phyloP scores from a whole-genome alignment of 1,140 invertebrate species.

The Littorina saxatilis region DNA sequence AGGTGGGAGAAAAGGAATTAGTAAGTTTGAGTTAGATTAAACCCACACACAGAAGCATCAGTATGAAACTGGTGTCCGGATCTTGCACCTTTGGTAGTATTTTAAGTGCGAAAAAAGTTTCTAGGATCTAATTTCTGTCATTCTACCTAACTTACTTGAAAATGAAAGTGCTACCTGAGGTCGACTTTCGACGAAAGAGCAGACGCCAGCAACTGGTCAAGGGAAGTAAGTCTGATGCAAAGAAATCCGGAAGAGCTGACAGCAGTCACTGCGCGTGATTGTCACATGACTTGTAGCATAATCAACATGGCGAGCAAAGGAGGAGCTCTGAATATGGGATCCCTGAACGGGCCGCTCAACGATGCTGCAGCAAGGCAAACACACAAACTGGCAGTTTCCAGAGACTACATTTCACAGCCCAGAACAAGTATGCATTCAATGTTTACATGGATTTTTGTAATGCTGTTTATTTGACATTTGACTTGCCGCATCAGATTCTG shows the following conservation, averaged over 20 bases:
- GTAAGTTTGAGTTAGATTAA: too few species aligned
- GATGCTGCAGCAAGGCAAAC: slow-evolving; percentile 54
- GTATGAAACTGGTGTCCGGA: too few species aligned
- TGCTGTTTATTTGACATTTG: not conserved
- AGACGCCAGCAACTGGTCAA: not conserved
- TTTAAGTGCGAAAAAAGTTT: too few species aligned
- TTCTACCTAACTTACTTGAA: too few species aligned
- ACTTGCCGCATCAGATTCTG: not conserved
- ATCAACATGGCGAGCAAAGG: slow-evolving; percentile 62
- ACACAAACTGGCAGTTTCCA: slow-evolving; percentile 87
- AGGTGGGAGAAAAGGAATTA: too few species aligned
- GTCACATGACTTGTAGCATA: slow-evolving; percentile 55
- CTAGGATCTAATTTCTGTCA: too few species aligned
- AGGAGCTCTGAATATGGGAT: slow-evolving; percentile 57
- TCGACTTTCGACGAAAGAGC: too few species aligned
- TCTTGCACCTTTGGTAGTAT: too few species aligned
- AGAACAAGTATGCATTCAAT: slow-evolving; percentile 91
- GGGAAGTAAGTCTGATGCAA: not conserved
- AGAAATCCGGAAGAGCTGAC: not conserved
- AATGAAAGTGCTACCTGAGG: too few species aligned
- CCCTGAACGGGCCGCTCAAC: slow-evolving; percentile 58
- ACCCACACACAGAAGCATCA: too few species aligned
- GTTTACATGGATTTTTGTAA: not conserved
- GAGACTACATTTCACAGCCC: slow-evolving; percentile 98
- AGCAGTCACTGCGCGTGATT: slow-evolving; percentile 34